Conservation (phyloP, 1,140 invertebrate genomes). For the Macrotrachela quadricornifera region DNA sequence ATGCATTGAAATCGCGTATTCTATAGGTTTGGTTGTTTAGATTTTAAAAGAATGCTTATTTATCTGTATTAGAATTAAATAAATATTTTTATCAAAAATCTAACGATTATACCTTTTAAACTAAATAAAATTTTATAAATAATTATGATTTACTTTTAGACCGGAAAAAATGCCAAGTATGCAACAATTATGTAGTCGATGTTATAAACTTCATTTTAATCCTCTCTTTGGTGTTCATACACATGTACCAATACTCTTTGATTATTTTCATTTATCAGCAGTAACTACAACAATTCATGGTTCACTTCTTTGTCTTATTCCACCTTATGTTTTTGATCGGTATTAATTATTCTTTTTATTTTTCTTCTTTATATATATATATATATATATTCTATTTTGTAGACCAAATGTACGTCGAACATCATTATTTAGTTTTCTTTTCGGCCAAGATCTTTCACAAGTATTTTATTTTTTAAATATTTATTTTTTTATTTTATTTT, state of each 20-base stretch:
- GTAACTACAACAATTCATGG: constrained; percentile 72
- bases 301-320: constrained; percentile 63
- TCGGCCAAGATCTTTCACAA: constrained; percentile 14
- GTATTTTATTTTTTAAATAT: too few relatives aligned
- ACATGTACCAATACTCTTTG: constrained; percentile 77
- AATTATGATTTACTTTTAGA: too few relatives aligned
- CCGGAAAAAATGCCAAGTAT: constrained; percentile 18
- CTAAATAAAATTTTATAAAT: too few relatives aligned
- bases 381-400: background rate
- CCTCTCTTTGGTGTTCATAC: constrained; percentile 73
- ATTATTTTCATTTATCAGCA: constrained; percentile 82
- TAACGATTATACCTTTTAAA: too few relatives aligned
- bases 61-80: too few relatives aligned
- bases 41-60: too few relatives aligned
- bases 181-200: constrained; percentile 48
- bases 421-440: constrained; percentile 1
- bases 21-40: too few relatives aligned
- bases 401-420: background rate
- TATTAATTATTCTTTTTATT: background rate
- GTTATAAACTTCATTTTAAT: constrained; percentile 64
- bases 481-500: too few relatives aligned
- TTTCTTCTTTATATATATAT: background rate
- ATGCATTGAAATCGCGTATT: too few relatives aligned
- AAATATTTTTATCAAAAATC: too few relatives aligned
- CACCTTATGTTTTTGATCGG: constrained; percentile 37